Evolutionary conservation across 1,140 invertebrate genomes (phyloP), one percentile per base, ranked within the genome.

Genomic region (Drosophila biarmipes): DNA sequence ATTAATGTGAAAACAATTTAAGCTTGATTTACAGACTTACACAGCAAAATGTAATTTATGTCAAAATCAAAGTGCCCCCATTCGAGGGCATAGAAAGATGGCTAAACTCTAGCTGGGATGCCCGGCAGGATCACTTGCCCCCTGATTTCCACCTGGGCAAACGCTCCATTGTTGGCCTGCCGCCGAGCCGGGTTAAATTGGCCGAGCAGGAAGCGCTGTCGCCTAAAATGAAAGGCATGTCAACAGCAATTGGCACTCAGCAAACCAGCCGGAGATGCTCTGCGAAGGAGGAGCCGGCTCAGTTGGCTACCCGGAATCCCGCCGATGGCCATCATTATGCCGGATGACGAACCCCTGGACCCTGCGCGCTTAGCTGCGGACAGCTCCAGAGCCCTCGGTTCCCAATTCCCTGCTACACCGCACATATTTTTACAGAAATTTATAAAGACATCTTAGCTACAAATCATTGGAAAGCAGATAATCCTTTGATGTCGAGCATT

Each of bases 131-230:
- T 93, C 93, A 24, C 24, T 24, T 4, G 24, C 73, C 3, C 93
- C 92, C 31, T 94, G 31, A 92, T 92, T 4, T 94, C 94, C 6
- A 94, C 95, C 80, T 93, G 93, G 71, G 95, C 91, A 10, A 95
- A 94, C 1, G 94, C 94, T 94, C 94, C 95, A 85, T 94, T 95
- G 27, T 95, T 91, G 3, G 94, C 94, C 74, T 93, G 92, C 53
- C 94, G 93, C 43, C 95, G 57, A 0, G 94, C 94, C 14, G 93
- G 92, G 79, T 94, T 93, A 46, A 93, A 93, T 75, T 95, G 94
- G 81, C 95, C 95, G 15, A 40, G 37, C 27, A 90, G 81, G 63
- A 94, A 93, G 62, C 93, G 76, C 11, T 34, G 48, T 55, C 49
- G 40, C 53, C 74, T 78, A 75, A 48, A 71, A 73, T 61, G 52